A percentile compares a stretch with the other conserved stretches of the same genome.
phyloP scores from a whole-genome alignment of 2,113 vertebrate genomes.

The Osmerus mordax region DNA sequence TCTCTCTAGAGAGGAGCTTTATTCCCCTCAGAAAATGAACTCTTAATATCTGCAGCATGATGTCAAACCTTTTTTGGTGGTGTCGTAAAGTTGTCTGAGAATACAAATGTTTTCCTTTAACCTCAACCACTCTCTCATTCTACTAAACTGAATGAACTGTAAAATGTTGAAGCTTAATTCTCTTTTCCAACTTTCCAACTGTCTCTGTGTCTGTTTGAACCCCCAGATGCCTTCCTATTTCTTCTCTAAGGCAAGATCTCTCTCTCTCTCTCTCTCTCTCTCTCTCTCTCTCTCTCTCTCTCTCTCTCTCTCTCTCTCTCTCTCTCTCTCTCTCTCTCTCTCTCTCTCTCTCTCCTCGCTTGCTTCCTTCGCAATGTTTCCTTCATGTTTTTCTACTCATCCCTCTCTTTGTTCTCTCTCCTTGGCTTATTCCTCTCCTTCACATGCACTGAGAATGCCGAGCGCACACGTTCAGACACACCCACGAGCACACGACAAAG shows the following conservation, averaged over 20 bases:
- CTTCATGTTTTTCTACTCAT: neutral
- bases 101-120: no score
- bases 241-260: constrained; percentile 76
- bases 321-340: neutral
- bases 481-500: constrained; percentile 29
- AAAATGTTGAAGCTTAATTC: neutral
- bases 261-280: constrained; percentile 18
- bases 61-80: no score
- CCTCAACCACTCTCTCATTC: no score
- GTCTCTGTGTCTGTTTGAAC: constrained; percentile 54
- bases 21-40: no score
- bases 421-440: constrained; percentile 40
- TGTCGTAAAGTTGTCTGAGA: no score
- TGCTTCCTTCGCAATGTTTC: neutral
- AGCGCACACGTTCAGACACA: neutral
- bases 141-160: no score
- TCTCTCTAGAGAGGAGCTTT: no score
- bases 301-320: neutral
- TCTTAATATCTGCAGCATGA: no score
- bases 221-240: constrained; percentile 77
- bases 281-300: neutral
- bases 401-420: constrained; percentile 6
- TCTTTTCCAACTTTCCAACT: constrained; percentile 60
- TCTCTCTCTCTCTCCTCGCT: neutral
- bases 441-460: constrained; percentile 32